Conservation (phyloP, 2,797 vertebrate species). For the Huso huso region DNA sequence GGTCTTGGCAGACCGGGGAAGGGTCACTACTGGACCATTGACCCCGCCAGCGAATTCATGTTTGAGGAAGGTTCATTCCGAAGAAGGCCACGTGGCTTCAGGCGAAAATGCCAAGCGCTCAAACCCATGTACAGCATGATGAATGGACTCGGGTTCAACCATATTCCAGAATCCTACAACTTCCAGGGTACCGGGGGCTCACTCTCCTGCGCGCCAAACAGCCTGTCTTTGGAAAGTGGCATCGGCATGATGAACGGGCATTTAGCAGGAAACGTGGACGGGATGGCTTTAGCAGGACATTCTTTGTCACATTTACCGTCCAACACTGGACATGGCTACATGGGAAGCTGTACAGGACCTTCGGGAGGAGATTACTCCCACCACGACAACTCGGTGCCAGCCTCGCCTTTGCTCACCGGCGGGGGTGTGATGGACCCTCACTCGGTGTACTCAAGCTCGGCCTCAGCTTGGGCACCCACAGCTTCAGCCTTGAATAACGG, state of each 20-base stretch:
- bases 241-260: slow-evolving; percentile 96
- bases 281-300: slow-evolving; percentile 86
- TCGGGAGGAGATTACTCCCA: slow-evolving; percentile 82
- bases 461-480: slow-evolving; percentile 84
- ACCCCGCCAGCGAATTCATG: slow-evolving; percentile 98
- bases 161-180: slow-evolving; percentile 89
- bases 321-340: slow-evolving; percentile 88
- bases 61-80: slow-evolving; percentile 98
- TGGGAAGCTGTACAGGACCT: slow-evolving; percentile 82
- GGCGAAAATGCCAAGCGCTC: slow-evolving; percentile 94
- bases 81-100: slow-evolving; percentile 84
- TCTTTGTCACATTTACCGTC: slow-evolving; percentile 87
- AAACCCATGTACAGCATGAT: slow-evolving; percentile 99
- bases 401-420: slow-evolving; percentile 80
- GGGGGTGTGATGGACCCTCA: slow-evolving; percentile 96
- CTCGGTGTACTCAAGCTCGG: slow-evolving; percentile 82
- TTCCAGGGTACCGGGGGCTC: slow-evolving; percentile 84
- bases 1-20: slow-evolving; percentile 89
- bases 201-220: slow-evolving; percentile 82
- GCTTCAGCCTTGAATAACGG: slow-evolving; percentile 80
- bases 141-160: slow-evolving; percentile 95
- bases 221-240: slow-evolving; percentile 82
- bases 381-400: slow-evolving; percentile 80
- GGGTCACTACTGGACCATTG: slow-evolving; percentile 98
- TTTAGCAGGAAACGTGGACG: slow-evolving; percentile 85